A percentile compares a stretch with the other conserved stretches of the same genome.
Evolutionary conservation across 2,888 invertebrate genomes (phyloP).

Genomic region (Eugnorisma glareosa): DNA sequence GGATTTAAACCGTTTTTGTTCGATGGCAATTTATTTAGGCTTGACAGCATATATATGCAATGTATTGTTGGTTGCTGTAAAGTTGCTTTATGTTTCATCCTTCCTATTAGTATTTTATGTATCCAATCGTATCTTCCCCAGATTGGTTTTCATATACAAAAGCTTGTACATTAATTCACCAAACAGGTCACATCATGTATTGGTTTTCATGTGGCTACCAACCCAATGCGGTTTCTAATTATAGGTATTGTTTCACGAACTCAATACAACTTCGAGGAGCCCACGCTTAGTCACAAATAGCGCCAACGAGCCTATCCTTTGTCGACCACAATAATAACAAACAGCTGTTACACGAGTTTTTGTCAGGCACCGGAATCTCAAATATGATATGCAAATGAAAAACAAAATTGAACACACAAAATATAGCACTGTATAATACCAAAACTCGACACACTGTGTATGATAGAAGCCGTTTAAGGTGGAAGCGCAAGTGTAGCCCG

Average conservation of each 20-base stretch:
- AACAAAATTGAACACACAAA: conserved; percentile 58
- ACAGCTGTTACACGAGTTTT: conserved; percentile 53
- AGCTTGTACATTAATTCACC: neutral
- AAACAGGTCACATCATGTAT: conserved; percentile 4
- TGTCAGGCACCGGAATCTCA: conserved; percentile 41
- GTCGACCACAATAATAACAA: conserved; percentile 43
- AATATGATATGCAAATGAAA: conserved; percentile 62
- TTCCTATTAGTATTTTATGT: neutral
- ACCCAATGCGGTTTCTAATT: conserved; percentile 24
- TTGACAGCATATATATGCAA: neutral
- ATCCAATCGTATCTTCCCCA: neutral
- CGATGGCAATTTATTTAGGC: conserved; percentile 25
- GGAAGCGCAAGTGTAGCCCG: too few species aligned
- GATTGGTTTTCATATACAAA: neutral
- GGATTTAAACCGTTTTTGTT: conserved; percentile 31
- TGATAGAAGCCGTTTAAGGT: conserved; percentile 42
- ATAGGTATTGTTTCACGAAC: conserved; percentile 35
- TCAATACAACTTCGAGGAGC: conserved; percentile 14
- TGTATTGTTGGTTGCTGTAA: neutral
- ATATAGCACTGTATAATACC: conserved; percentile 38
- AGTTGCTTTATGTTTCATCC: neutral
- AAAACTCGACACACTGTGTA: conserved; percentile 32
- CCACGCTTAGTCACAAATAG: conserved; percentile 21
- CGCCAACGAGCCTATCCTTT: conserved; percentile 29
- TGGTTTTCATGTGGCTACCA: conserved; percentile 13